These are phyloP conservation scores for Conopomorpha cramerella DNA, from an alignment of 1,140 invertebrate species.

Conservation along the genomic window DNA sequence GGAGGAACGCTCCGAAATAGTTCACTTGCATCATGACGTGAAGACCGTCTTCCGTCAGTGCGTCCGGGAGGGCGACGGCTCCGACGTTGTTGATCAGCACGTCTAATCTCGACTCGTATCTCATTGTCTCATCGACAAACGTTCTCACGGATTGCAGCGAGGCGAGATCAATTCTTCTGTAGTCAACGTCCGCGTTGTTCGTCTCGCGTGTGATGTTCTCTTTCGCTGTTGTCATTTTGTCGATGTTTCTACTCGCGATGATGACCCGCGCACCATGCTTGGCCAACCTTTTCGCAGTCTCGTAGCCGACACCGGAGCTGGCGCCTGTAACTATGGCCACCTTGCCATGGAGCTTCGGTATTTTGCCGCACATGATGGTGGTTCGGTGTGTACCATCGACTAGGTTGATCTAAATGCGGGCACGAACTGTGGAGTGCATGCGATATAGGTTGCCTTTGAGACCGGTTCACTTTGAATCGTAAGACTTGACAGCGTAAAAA, in stretches of 20 bases:
- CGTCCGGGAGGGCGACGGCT: slow-evolving; percentile 55
- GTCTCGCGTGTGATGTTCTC: slow-evolving; percentile 27
- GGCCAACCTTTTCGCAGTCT: slow-evolving; percentile 71
- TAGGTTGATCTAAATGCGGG: too few species aligned
- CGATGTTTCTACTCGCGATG: slow-evolving; percentile 70
- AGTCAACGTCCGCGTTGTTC: slow-evolving; percentile 23
- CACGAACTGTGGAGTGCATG: neutral
- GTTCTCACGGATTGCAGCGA: slow-evolving; percentile 40
- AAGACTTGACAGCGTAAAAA: neutral
- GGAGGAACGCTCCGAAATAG: slow-evolving; percentile 72
- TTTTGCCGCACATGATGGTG: slow-evolving; percentile 24
- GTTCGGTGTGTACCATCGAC: too few species aligned
- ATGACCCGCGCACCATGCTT: slow-evolving; percentile 73
- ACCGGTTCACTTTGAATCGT: neutral
- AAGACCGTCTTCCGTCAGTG: slow-evolving; percentile 65
- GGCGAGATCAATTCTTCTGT: slow-evolving; percentile 28
- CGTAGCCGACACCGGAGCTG: slow-evolving; percentile 84
- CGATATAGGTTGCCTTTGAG: neutral
- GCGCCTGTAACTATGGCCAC: slow-evolving; percentile 80
- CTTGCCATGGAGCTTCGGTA: slow-evolving; percentile 62
- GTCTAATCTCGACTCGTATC: slow-evolving; percentile 62
- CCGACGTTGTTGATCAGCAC: slow-evolving; percentile 78
- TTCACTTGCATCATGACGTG: slow-evolving; percentile 71
- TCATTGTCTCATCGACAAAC: slow-evolving; percentile 25
- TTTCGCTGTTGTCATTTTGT: slow-evolving; percentile 49